phyloP scores from a whole-genome alignment of 2,888 invertebrate species.

The Malthinus seriepunctatus region DNA sequence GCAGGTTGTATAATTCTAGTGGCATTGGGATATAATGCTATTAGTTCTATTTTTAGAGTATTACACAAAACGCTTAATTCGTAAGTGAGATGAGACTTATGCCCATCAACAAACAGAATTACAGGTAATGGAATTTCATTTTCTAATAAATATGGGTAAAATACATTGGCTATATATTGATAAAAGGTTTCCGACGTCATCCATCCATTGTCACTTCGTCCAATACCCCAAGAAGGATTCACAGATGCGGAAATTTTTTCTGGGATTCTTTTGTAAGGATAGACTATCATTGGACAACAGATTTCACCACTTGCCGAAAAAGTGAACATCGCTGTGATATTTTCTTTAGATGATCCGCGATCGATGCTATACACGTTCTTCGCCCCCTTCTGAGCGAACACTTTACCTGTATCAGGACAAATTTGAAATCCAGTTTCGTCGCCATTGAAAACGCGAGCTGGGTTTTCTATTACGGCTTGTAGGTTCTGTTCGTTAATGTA shows the following conservation, averaged over 20 bases:
- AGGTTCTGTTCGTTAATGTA: no score
- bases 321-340: background rate
- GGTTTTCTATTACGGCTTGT: no score
- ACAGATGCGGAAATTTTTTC: conserved; percentile 6
- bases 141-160: conserved; percentile 1
- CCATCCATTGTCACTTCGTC: background rate
- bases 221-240: conserved; percentile 11
- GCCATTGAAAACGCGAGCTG: background rate
- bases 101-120: background rate
- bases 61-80: background rate
- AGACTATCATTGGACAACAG: conserved; percentile 11
- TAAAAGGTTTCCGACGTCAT: background rate
- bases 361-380: background rate
- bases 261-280: conserved; percentile 8
- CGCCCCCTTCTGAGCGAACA: background rate
- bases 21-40: conserved; percentile 31
- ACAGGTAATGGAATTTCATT: background rate
- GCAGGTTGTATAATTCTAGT: conserved; percentile 40
- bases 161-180: conserved; percentile 7
- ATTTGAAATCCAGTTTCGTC: background rate
- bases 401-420: background rate
- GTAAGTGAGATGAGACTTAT: background rate
- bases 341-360: background rate
- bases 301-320: conserved; percentile 9
- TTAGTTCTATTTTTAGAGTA: background rate